Evolutionary conservation across 2,113 vertebrate species (phyloP).

Genomic region (Xenus cinereus): DNA sequence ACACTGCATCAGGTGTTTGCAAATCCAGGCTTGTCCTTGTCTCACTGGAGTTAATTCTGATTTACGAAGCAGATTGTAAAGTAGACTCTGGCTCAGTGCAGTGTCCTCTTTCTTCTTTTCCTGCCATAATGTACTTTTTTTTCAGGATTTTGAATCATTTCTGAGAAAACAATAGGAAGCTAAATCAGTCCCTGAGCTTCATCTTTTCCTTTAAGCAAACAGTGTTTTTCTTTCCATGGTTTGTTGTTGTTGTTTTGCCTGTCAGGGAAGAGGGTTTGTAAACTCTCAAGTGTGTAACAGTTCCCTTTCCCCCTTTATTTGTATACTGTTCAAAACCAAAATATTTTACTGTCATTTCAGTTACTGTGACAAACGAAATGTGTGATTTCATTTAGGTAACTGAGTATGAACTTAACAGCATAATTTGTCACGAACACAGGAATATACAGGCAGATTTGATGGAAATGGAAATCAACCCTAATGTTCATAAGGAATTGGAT

Average conservation of each 20-base stretch:
- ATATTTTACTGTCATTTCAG: constrained; percentile 21
- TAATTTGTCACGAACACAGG: not conserved
- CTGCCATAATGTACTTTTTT: not conserved
- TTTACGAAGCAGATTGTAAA: not conserved
- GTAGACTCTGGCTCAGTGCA: not conserved
- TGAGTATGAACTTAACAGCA: not conserved
- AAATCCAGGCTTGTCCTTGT: not conserved
- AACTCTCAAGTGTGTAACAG: not conserved
- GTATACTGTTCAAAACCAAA: not conserved
- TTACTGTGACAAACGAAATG: not conserved
- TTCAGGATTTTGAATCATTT: constrained; percentile 26
- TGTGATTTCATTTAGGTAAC: not conserved
- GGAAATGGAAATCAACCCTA: not conserved
- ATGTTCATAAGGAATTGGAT: constrained; percentile 9
- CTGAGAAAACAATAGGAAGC: constrained; percentile 35
- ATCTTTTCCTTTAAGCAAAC: not conserved
- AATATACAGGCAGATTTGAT: not conserved
- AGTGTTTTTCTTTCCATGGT: not conserved
- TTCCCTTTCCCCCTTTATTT: not conserved
- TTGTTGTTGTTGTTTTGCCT: not conserved
- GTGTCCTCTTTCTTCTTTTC: not conserved
- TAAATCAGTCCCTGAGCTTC: not conserved
- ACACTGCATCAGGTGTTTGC: not conserved
- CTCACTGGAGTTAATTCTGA: not conserved
- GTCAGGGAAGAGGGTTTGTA: constrained; percentile 19